Evolutionary conservation across 2,888 invertebrate genomes (phyloP).

Genomic region (Drosophila meridiana): DNA sequence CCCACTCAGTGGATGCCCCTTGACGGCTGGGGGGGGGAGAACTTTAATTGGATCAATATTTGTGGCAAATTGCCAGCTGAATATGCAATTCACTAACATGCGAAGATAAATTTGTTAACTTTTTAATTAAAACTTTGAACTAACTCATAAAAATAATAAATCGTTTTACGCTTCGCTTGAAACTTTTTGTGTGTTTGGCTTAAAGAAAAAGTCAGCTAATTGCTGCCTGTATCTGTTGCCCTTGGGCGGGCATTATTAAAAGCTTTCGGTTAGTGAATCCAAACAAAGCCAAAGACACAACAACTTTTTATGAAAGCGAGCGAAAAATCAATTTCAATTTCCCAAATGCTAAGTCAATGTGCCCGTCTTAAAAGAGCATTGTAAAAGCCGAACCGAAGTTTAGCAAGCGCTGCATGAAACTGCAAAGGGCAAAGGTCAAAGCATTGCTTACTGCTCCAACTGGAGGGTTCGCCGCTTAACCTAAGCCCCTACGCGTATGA

Average conservation of each 20-base stretch:
- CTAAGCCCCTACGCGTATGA: slow-evolving; percentile 54
- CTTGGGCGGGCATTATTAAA: slow-evolving; percentile 18
- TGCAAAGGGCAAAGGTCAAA: slow-evolving; percentile 52
- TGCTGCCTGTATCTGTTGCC: slow-evolving; percentile 15
- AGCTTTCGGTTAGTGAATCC: slow-evolving; percentile 31
- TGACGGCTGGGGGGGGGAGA: slow-evolving; percentile 1
- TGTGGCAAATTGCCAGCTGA: slow-evolving; percentile 10
- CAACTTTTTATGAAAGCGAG: slow-evolving; percentile 8
- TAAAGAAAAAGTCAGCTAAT: slow-evolving; percentile 40
- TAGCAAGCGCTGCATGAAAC: slow-evolving; percentile 14
- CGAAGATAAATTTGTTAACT: slow-evolving; percentile 37
- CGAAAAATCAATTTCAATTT: slow-evolving; percentile 21
- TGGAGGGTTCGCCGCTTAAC: slow-evolving; percentile 28
- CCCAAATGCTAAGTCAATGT: slow-evolving; percentile 58
- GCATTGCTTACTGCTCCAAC: slow-evolving; percentile 24
- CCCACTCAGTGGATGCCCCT: background rate
- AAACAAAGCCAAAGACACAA: slow-evolving; percentile 22
- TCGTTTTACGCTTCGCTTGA: slow-evolving; percentile 52
- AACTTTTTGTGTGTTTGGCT: slow-evolving; percentile 42
- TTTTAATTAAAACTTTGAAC: slow-evolving; percentile 70
- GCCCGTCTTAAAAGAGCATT: slow-evolving; percentile 19
- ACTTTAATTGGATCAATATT: slow-evolving; percentile 39
- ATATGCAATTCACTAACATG: slow-evolving; percentile 8
- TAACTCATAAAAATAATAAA: slow-evolving; percentile 71
- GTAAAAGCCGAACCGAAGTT: background rate